These are phyloP conservation scores for Drosophila parabipectinata DNA, from an alignment of 1,140 invertebrate genomes.

Conservation along the genomic window DNA sequence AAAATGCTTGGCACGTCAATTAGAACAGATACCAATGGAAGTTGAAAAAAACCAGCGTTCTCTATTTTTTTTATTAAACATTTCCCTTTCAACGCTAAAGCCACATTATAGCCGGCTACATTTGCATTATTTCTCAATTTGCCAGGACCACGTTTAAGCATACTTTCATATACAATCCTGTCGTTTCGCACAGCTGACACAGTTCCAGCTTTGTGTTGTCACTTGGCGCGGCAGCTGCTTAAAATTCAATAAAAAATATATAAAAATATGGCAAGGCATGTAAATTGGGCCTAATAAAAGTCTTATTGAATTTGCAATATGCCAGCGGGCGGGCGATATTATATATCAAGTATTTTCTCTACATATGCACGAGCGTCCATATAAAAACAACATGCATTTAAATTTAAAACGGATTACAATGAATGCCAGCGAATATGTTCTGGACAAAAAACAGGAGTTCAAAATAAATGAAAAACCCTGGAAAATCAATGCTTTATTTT, in stretches of 20 bases:
- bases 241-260: constrained; percentile 76
- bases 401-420: constrained; percentile 37
- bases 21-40: constrained; percentile 13
- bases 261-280: constrained; percentile 56
- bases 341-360: constrained; percentile 13
- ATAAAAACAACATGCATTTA: constrained; percentile 16
- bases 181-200: constrained; percentile 71
- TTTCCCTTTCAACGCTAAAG: constrained; percentile 24
- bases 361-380: background rate
- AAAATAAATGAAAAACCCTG: background rate
- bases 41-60: constrained; percentile 28
- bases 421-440: background rate
- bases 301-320: constrained; percentile 65
- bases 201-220: constrained; percentile 43
- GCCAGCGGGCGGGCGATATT: constrained; percentile 40
- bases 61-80: background rate
- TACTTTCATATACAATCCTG: constrained; percentile 45
- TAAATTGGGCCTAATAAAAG: constrained; percentile 78
- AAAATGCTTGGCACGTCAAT: constrained; percentile 49
- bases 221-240: constrained; percentile 70
- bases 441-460: background rate
- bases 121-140: constrained; percentile 82
- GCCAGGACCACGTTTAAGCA: constrained; percentile 44
- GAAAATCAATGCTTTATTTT: background rate
- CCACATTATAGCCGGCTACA: constrained; percentile 66